Evolutionary conservation across 2,888 invertebrate genomes (phyloP), one percentile per base, ranked within the genome.

Genomic region (Drosophila bunnanda): DNA sequence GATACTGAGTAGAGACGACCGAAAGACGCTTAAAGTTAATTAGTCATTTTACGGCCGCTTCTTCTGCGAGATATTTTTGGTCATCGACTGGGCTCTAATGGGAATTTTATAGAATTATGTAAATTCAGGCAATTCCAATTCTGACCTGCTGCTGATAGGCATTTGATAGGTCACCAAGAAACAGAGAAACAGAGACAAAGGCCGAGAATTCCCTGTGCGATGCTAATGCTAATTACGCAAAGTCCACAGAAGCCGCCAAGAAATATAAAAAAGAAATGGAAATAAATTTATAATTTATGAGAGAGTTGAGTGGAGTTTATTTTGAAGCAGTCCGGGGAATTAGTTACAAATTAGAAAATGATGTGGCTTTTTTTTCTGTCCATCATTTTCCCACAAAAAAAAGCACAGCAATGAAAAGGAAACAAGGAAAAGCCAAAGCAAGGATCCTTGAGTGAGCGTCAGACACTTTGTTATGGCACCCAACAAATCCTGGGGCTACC

Each of bases 331-430:
- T 25, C 43, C 50, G 4, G 43, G 66, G 55, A 80, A 88, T 88
- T 80, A 87, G 83, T 83, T 83, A 78, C 84, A 82, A 88, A 82
- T 82, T 75, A 75, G 59, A 64, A 86, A 88, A 88, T 76, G 80
- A 82, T 82, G 78, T 73, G 69, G 41, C 44, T 25, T 17, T 15
- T 57, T 28, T 46, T 38, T 41, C 22, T 30, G 28, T 41, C 17
- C 56, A 32, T 39, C 36, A 44, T 56, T 68, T 68, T 71, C 30
- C 60, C 50, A 48, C 56, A 56, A 22, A 54, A 32, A 28, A 34
- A 48, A n/a, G n/a, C n/a, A n/a, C n/a, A n/a, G n/a, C n/a, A n/a
- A n/a, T n/a, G 22, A n/a, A 30, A 6, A 4, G 0, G 1, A n/a
- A 12, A 20, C 15, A 13, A 13, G 28, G 9, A 48, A 22, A 17